A percentile compares a stretch with the other conserved stretches of the same genome.
These are phyloP conservation scores for Nomada ruficornis DNA, from an alignment of 2,888 invertebrate species.

Conservation along the genomic window DNA sequence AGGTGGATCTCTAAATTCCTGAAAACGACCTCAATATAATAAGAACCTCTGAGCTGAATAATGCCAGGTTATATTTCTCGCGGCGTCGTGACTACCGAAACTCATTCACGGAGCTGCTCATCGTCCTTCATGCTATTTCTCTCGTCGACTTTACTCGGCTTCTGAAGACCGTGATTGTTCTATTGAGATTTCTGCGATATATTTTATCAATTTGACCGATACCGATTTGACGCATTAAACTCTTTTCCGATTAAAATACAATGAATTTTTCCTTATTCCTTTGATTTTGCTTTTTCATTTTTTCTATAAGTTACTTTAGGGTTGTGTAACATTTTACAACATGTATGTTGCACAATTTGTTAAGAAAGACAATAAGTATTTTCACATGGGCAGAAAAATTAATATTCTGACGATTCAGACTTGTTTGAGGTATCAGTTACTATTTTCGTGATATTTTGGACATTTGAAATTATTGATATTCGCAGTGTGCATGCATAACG, in stretches of 20 bases:
- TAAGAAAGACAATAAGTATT: too few relatives aligned
- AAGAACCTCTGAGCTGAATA: conserved; percentile 79
- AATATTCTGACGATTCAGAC: too few relatives aligned
- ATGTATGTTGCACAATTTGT: too few relatives aligned
- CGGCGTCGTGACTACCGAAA: conserved; percentile 58
- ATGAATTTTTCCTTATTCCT: too few relatives aligned
- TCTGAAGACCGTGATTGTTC: not conserved
- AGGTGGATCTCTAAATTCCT: conserved; percentile 54
- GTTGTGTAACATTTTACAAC: too few relatives aligned
- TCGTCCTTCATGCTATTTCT: conserved; percentile 23
- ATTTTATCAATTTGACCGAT: too few relatives aligned
- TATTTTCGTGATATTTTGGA: not conserved
- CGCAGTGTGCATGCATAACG: not conserved
- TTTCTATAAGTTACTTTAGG: too few relatives aligned
- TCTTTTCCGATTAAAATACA: too few relatives aligned
- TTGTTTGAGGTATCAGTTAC: not conserved
- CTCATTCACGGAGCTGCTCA: conserved; percentile 47
- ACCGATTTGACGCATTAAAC: too few relatives aligned
- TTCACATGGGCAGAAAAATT: too few relatives aligned
- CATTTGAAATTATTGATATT: not conserved
- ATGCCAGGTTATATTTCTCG: conserved; percentile 76
- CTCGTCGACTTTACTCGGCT: conserved; percentile 2
- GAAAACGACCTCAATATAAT: conserved; percentile 78
- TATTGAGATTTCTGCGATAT: not conserved
- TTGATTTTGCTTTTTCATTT: too few relatives aligned